Evolutionary conservation across 2,888 invertebrate genomes (phyloP), one percentile per base, ranked within the genome.

Genomic region (Parelbella ahira): DNA sequence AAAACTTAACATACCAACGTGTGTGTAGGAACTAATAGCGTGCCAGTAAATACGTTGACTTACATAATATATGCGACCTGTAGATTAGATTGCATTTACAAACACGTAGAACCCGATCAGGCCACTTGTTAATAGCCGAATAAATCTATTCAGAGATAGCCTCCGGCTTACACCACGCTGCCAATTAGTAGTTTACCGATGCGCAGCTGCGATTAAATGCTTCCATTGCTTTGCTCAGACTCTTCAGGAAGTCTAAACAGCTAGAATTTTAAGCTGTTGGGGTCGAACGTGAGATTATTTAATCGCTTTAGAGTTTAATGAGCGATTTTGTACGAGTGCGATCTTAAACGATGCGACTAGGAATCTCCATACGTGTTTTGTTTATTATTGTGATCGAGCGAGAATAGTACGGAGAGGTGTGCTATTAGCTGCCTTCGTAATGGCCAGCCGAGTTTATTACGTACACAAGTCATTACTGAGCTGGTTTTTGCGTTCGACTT

Each of bases 141-240:
- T 79, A 77, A 78, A 77, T 77, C 65, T 58, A 58, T 50, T 50
- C 44, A 49, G 33, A 56, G 63, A 62, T 68, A 53, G 47, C 48
- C 48, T 42, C 47, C 52, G 36, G 39, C 52, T 67, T 65, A 41
- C 63, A 57, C 60, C 60, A 59, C 58, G 62, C 63, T 68, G 75
- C 76, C 80, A 83, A 83, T 82, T 82, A 83, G 70, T 82, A 81
- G 70, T 58, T 54, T 50, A 51, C 51, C 54, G 67, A 72, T 71
- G 60, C 57, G 46, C 56, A 66, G 67, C 75, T 75, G 54, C 64
- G 63, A 83, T 81, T 80, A 75, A 74, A 78, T 71, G 76, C 77
- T 76, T 68, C 76, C 75, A 83, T 82, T 75, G 71, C 68, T 75
- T 73, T 69, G 67, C 58, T 56, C 63, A 61, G 2, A 53, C 52